Conservation (phyloP, 2,797 vertebrate genomes). For the Atherinosoma microstoma region DNA sequence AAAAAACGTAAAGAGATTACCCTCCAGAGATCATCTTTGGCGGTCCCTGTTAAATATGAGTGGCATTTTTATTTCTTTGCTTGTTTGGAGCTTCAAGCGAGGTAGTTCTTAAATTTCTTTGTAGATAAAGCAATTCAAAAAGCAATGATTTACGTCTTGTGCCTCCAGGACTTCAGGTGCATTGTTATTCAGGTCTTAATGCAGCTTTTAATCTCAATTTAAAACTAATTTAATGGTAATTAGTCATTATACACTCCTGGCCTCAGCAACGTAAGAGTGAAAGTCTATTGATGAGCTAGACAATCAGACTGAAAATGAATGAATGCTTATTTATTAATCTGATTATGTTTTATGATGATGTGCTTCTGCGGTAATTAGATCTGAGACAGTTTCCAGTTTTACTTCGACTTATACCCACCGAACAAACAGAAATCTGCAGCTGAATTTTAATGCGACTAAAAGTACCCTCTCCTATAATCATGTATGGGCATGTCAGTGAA, state of each 20-base stretch:
- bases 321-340: slow-evolving; percentile 54
- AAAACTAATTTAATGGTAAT: slow-evolving; percentile 62
- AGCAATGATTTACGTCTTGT: slow-evolving; percentile 13
- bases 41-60: slow-evolving; percentile 27
- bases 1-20: slow-evolving; percentile 66
- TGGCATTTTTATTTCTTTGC: slow-evolving; percentile 12
- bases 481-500: slow-evolving; percentile 46
- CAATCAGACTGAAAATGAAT: slow-evolving; percentile 54
- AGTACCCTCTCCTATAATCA: slow-evolving; percentile 19
- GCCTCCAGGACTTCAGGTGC: slow-evolving; percentile 18
- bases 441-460: slow-evolving; percentile 57
- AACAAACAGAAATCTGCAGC: slow-evolving; percentile 38
- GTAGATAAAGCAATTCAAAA: not conserved
- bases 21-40: slow-evolving; percentile 34
- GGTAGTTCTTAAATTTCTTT: slow-evolving; percentile 23
- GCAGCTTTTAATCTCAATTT: slow-evolving; percentile 70
- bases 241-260: slow-evolving; percentile 52
- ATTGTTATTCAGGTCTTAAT: slow-evolving; percentile 53
- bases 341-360: slow-evolving; percentile 39
- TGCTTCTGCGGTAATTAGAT: slow-evolving; percentile 1
- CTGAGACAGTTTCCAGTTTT: not conserved
- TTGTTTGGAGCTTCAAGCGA: slow-evolving; percentile 13
- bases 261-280: slow-evolving; percentile 38
- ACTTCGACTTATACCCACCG: slow-evolving; percentile 16
- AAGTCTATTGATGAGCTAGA: slow-evolving; percentile 60